These are phyloP conservation scores for Stenolophus ochropezus DNA, from an alignment of 2,888 invertebrate species.

Conservation along the genomic window DNA sequence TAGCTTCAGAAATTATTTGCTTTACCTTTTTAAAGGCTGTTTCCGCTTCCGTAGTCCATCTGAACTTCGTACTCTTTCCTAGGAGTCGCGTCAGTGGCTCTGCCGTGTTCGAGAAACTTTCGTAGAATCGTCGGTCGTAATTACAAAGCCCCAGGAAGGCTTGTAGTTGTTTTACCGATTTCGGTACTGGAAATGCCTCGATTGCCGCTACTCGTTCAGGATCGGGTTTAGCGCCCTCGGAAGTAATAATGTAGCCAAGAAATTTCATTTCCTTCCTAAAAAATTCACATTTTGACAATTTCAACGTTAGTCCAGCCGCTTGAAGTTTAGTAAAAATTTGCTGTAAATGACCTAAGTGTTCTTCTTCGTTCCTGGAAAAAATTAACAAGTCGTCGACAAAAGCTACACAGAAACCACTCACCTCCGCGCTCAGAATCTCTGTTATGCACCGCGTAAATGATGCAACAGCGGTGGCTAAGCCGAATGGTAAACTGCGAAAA, in stretches of 20 bases:
- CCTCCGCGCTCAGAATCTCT: constrained; percentile 27
- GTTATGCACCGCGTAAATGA: neutral
- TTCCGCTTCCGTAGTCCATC: neutral
- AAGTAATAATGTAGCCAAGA: constrained; percentile 57
- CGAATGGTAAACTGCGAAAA: constrained; percentile 61
- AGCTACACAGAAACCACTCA: constrained; percentile 38
- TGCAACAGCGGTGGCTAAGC: neutral
- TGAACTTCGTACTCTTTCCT: neutral
- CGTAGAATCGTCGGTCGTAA: constrained; percentile 64
- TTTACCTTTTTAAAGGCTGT: neutral
- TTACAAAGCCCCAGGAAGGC: constrained; percentile 65
- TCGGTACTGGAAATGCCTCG: constrained; percentile 64
- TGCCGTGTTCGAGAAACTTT: constrained; percentile 61
- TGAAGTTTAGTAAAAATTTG: neutral
- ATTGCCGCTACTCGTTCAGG: constrained; percentile 63
- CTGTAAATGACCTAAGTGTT: constrained; percentile 60
- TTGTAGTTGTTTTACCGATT: constrained; percentile 65
- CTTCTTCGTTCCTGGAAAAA: constrained; percentile 36
- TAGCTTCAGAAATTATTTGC: neutral
- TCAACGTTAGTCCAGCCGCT: constrained; percentile 26
- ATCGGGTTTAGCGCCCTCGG: constrained; percentile 49
- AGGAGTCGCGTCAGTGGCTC: constrained; percentile 58
- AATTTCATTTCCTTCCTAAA: constrained; percentile 51
- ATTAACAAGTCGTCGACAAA: constrained; percentile 61
- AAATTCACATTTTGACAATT: constrained; percentile 57